phyloP scores from a whole-genome alignment of 2,797 vertebrate species.

The Cyprinella venusta region DNA sequence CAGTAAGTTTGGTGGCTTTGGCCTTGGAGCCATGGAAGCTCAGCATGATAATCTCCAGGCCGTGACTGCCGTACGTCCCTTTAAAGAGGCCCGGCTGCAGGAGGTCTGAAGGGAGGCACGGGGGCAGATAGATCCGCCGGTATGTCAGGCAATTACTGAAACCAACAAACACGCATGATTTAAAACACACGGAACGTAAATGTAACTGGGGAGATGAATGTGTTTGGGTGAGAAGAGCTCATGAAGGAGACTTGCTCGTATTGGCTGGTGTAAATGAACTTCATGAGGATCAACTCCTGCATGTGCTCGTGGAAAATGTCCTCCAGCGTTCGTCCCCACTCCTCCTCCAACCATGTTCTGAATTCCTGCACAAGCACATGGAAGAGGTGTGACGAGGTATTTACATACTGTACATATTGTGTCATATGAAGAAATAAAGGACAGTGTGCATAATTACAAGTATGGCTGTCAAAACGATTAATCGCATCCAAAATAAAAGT shows the following conservation, averaged over 20 bases:
- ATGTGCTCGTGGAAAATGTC: conserved; percentile 99
- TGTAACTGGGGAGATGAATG: neutral
- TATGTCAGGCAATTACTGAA: conserved; percentile 97
- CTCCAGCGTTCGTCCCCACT: conserved; percentile 95
- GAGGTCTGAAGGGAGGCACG: conserved; percentile 83
- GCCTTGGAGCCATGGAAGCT: conserved; percentile 90
- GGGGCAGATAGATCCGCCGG: conserved; percentile 96
- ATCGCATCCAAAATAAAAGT: too few species aligned
- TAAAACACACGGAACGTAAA: conserved; percentile 13
- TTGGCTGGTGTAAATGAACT: conserved; percentile 99
- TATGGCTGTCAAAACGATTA: too few species aligned
- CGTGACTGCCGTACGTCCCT: conserved; percentile 96
- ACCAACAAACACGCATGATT: conserved; percentile 35
- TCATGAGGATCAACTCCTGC: conserved; percentile 99
- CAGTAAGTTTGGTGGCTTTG: conserved; percentile 95
- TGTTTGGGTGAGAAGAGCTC: neutral
- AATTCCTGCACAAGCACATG: conserved; percentile 83
- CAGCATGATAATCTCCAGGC: conserved; percentile 96
- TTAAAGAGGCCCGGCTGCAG: conserved; percentile 95
- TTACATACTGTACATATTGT: too few species aligned
- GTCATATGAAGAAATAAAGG: too few species aligned
- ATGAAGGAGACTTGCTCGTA: conserved; percentile 85
- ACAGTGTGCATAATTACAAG: too few species aligned
- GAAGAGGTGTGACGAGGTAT: neutral
- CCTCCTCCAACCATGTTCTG: conserved; percentile 95